Percentiles rank a stretch among this genome's conserved stretches.
Evolutionary conservation across 2,888 invertebrate species (phyloP).

Genomic region (Diarsia brunnea): DNA sequence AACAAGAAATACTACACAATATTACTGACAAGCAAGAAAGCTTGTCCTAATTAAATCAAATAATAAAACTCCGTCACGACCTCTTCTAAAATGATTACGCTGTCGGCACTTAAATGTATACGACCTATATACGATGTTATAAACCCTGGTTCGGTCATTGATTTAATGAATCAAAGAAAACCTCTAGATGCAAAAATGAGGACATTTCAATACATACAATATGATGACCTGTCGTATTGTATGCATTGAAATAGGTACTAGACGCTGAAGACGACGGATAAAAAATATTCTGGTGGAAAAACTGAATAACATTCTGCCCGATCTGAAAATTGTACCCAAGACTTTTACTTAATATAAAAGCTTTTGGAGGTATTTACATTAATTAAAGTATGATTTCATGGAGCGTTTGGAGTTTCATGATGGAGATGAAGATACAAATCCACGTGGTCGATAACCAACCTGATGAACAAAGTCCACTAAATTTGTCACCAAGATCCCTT

Average conservation of each 20-base stretch:
- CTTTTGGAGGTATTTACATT: too few relatives aligned
- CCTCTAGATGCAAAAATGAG: not conserved
- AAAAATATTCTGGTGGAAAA: not conserved
- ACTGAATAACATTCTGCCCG: not conserved
- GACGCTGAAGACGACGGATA: too few relatives aligned
- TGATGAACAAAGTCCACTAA: too few relatives aligned
- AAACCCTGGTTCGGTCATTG: slow-evolving; percentile 20
- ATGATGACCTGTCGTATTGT: too few relatives aligned
- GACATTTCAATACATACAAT: too few relatives aligned
- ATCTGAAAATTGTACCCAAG: not conserved
- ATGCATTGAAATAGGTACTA: too few relatives aligned
- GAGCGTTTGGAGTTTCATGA: too few relatives aligned
- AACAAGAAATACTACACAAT: not conserved
- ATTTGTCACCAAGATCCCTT: too few relatives aligned
- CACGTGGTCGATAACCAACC: too few relatives aligned
- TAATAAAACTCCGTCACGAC: slow-evolving; percentile 23
- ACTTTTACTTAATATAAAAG: not conserved
- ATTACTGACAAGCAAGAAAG: not conserved
- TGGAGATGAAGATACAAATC: too few relatives aligned
- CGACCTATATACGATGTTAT: slow-evolving; percentile 19
- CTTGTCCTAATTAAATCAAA: slow-evolving; percentile 20
- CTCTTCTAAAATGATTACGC: slow-evolving; percentile 17
- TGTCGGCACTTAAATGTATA: slow-evolving; percentile 35
- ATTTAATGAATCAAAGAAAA: not conserved
- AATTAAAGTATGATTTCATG: too few relatives aligned